Percentiles rank a stretch among this genome's conserved stretches.
phyloP scores from a whole-genome alignment of 2,113 vertebrate species.

The Rhagologus leucostigma region DNA sequence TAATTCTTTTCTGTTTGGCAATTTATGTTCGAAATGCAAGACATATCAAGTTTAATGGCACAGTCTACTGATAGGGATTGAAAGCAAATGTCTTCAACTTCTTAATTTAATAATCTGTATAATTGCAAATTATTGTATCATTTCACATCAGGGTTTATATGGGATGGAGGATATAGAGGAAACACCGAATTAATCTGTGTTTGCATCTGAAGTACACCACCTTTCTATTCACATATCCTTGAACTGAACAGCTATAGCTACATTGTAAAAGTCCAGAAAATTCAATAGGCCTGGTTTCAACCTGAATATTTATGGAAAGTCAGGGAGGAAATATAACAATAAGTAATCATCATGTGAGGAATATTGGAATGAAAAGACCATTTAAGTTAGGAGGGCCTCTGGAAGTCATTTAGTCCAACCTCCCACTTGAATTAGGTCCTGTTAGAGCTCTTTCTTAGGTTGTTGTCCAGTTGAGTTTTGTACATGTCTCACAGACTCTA shows the following conservation, averaged over 20 bases:
- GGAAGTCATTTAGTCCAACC: neutral
- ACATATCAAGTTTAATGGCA: neutral
- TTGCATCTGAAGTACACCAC: neutral
- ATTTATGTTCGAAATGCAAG: neutral
- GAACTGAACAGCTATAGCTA: neutral
- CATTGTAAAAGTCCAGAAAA: neutral
- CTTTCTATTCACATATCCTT: neutral
- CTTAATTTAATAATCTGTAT: neutral
- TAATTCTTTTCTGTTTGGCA: slow-evolving; percentile 4
- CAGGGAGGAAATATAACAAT: neutral
- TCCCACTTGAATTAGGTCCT: fast-evolving
- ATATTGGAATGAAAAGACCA: neutral
- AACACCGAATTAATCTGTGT: neutral
- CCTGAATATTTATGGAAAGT: neutral
- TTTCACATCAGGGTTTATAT: neutral
- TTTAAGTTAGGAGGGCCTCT: neutral
- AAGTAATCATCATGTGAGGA: neutral
- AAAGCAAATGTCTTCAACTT: neutral
- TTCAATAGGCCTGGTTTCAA: neutral
- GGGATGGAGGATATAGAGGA: neutral
- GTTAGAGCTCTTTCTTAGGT: neutral
- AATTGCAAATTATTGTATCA: neutral
- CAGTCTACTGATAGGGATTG: neutral
- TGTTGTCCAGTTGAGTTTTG: neutral
- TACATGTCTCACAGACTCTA: neutral